Evolutionary conservation across 1,140 invertebrate species (phyloP).

Genomic region (Yoshiicerus persimilis): DNA sequence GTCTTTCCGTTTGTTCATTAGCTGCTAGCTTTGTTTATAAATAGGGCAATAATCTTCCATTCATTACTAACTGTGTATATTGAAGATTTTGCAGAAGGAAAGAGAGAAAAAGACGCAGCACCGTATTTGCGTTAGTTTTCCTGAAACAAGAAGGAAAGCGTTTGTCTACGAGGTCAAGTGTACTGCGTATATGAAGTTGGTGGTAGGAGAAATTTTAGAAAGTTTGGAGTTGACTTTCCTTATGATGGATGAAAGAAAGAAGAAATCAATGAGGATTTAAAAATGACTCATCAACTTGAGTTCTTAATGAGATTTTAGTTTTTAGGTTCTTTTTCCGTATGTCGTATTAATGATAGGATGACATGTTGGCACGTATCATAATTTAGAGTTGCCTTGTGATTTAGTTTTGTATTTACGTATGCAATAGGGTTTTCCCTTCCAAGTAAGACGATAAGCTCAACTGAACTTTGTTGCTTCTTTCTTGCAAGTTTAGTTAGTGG

Average conservation of each 20-base stretch:
- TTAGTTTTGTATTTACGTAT: background rate
- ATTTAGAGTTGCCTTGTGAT: background rate
- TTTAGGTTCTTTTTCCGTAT: background rate
- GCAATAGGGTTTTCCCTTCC: background rate
- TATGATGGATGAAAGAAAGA: background rate
- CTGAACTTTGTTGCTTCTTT: background rate
- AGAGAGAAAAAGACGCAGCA: background rate
- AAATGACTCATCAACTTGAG: background rate
- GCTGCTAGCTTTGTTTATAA: background rate
- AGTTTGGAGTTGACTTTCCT: background rate
- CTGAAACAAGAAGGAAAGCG: background rate
- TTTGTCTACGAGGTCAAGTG: too few relatives aligned
- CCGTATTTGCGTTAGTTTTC: background rate
- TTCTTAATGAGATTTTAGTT: conserved; percentile 1
- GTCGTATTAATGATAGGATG: background rate
- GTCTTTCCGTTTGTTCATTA: background rate
- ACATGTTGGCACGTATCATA: background rate
- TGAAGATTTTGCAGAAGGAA: background rate
- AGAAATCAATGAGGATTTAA: background rate
- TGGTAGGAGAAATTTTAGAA: too few relatives aligned
- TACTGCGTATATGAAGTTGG: too few relatives aligned
- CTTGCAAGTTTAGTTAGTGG: background rate
- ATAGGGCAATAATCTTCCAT: background rate
- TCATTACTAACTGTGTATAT: background rate
- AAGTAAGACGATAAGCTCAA: background rate